These are phyloP conservation scores for Zapornia atra DNA, from an alignment of 2,113 vertebrate species.

Conservation along the genomic window DNA sequence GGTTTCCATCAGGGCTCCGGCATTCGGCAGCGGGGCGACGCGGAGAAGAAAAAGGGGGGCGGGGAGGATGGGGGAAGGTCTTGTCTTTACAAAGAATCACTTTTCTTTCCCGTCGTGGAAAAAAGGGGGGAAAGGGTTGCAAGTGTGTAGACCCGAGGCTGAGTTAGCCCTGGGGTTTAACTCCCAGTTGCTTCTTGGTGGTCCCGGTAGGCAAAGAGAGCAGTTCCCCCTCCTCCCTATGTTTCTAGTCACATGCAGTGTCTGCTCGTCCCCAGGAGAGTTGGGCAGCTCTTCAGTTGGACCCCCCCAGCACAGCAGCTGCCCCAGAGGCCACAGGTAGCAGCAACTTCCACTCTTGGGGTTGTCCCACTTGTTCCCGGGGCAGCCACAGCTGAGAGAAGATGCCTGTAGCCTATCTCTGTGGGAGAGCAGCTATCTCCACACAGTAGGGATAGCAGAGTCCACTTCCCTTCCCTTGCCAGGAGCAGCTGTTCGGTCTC, in stretches of 20 bases:
- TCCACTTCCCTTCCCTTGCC: not conserved
- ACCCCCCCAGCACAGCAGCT: accelerated
- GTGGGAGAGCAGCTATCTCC: not conserved
- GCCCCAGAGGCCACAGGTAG: no score
- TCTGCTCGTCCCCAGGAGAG: not conserved
- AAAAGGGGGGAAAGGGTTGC: not conserved
- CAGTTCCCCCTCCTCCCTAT: accelerated
- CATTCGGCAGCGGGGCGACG: no score
- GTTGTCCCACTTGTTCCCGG: not conserved
- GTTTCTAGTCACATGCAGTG: not conserved
- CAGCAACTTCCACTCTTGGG: not conserved
- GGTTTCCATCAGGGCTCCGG: not conserved
- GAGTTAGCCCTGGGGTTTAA: not conserved
- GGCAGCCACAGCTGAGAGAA: not conserved
- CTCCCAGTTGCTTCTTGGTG: not conserved
- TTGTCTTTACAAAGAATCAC: not conserved
- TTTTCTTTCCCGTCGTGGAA: not conserved
- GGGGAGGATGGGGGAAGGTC: no score
- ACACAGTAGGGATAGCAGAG: not conserved
- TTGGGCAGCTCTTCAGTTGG: not conserved
- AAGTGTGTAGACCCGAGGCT: not conserved
- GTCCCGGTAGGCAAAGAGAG: not conserved
- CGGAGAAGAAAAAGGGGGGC: not conserved
- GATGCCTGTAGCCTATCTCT: not conserved
- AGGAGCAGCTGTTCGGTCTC: not conserved